These are phyloP conservation scores for Pluvialis apricaria DNA, from an alignment of 2,113 vertebrate genomes.

Conservation along the genomic window DNA sequence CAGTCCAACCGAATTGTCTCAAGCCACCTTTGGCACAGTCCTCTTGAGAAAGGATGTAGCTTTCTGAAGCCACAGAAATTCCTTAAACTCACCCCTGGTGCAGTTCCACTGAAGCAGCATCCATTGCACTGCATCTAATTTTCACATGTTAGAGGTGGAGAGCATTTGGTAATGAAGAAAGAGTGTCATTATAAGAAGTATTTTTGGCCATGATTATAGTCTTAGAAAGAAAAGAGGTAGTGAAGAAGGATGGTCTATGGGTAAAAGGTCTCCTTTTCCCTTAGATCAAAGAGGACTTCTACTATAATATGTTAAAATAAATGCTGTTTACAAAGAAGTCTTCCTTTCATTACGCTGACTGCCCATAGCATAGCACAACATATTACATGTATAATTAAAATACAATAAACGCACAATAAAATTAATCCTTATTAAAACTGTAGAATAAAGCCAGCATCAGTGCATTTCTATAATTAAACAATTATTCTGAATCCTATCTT, in stretches of 20 bases:
- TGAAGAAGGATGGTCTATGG: constrained; percentile 52
- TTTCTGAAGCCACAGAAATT: constrained; percentile 42
- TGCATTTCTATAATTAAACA: constrained; percentile 51
- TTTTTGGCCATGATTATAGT: not conserved
- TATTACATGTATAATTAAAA: constrained; percentile 32
- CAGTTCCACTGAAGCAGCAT: accelerated
- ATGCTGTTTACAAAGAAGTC: not conserved
- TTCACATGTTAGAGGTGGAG: constrained; percentile 39
- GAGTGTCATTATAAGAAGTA: constrained; percentile 12
- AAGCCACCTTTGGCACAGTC: not conserved
- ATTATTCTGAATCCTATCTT: constrained; percentile 3
- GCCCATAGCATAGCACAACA: not conserved
- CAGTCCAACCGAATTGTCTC: not conserved
- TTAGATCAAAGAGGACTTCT: constrained; percentile 1
- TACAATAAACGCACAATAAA: constrained; percentile 16
- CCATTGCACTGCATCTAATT: constrained; percentile 15
- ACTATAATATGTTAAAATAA: constrained; percentile 30
- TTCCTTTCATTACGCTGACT: constrained; percentile 13
- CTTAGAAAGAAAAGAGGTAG: constrained; percentile 21
- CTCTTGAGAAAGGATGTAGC: not conserved
- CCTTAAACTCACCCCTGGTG: not conserved
- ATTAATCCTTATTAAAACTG: constrained; percentile 21
- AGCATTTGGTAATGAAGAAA: constrained; percentile 11
- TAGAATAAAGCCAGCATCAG: constrained; percentile 4
- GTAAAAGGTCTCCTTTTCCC: constrained; percentile 13